Percentiles rank a stretch among this genome's conserved stretches.
phyloP scores from a whole-genome alignment of 2,888 invertebrate species.

The Protodeltote pygarga region DNA sequence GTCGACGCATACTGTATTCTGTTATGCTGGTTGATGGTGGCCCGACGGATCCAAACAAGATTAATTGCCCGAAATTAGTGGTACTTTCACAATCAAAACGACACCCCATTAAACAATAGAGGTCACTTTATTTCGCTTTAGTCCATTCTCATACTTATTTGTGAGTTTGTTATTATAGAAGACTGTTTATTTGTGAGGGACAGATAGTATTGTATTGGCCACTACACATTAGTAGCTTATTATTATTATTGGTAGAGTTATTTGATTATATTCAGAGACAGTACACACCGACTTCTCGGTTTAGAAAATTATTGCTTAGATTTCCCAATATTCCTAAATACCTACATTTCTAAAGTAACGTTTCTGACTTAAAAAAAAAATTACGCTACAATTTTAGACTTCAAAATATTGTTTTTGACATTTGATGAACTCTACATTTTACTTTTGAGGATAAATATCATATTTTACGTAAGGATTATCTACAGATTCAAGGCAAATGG shows the following conservation, averaged over 20 bases:
- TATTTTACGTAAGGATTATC: too few species aligned
- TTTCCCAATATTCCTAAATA: slow-evolving; percentile 8
- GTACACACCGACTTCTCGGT: not conserved
- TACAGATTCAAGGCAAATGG: too few species aligned
- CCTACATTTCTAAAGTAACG: too few species aligned
- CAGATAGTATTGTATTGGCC: not conserved
- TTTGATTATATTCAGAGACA: slow-evolving; percentile 5
- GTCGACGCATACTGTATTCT: slow-evolving; percentile 66
- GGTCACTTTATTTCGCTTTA: slow-evolving; percentile 32
- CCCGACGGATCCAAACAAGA: slow-evolving; percentile 40
- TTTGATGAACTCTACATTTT: too few species aligned
- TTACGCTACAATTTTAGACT: too few species aligned
- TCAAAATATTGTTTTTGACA: too few species aligned
- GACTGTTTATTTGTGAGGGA: slow-evolving; percentile 6
- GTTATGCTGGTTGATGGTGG: slow-evolving; percentile 45
- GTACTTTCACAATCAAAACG: slow-evolving; percentile 46
- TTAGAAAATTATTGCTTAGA: not conserved
- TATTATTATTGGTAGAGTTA: too few species aligned
- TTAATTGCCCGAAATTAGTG: slow-evolving; percentile 50
- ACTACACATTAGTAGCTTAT: slow-evolving; percentile 5
- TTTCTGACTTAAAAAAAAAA: too few species aligned
- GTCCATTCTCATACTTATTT: slow-evolving; percentile 38
- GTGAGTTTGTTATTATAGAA: slow-evolving; percentile 37
- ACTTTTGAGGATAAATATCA: too few species aligned
- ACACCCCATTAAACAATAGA: slow-evolving; percentile 38